Conservation (phyloP, 2,113 vertebrate genomes). For the Rhinogobius similis region DNA sequence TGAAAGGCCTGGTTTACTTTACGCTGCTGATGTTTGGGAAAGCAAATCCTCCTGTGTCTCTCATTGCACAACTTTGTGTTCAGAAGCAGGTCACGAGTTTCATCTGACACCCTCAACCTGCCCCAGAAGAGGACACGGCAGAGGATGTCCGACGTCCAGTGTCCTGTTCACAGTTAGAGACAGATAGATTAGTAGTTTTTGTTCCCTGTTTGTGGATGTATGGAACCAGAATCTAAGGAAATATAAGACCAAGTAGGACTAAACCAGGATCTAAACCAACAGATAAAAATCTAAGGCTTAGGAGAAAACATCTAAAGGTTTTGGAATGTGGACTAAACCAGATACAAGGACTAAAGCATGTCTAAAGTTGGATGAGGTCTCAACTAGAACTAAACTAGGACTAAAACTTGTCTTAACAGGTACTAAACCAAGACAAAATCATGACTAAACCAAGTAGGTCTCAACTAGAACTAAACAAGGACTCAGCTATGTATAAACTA, state of each 20-base stretch:
- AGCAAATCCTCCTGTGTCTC: constrained; percentile 17
- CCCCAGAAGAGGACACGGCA: constrained; percentile 23
- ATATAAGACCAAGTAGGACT: neutral
- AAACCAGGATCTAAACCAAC: neutral
- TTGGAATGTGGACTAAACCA: neutral
- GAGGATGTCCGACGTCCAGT: neutral
- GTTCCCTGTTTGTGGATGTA: neutral
- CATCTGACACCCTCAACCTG: constrained; percentile 35
- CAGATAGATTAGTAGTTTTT: constrained; percentile 39
- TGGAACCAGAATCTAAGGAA: neutral
- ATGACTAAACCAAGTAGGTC: no score
- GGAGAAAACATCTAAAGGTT: no score
- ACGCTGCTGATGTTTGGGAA: constrained; percentile 29
- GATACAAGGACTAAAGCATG: neutral
- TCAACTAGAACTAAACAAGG: no score
- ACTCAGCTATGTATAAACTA: no score
- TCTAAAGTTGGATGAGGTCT: no score
- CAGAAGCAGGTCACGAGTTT: constrained; percentile 56
- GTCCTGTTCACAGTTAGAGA: constrained; percentile 28
- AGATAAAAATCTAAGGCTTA: no score
- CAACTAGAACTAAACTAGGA: no score
- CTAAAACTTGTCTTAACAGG: no score
- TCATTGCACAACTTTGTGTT: constrained; percentile 35
- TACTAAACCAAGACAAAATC: no score
- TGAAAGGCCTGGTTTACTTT: constrained; percentile 2